These are phyloP conservation scores for Pocillopora damicornis DNA, from an alignment of 64 coral and sea anemone genomes.

Conservation along the genomic window DNA sequence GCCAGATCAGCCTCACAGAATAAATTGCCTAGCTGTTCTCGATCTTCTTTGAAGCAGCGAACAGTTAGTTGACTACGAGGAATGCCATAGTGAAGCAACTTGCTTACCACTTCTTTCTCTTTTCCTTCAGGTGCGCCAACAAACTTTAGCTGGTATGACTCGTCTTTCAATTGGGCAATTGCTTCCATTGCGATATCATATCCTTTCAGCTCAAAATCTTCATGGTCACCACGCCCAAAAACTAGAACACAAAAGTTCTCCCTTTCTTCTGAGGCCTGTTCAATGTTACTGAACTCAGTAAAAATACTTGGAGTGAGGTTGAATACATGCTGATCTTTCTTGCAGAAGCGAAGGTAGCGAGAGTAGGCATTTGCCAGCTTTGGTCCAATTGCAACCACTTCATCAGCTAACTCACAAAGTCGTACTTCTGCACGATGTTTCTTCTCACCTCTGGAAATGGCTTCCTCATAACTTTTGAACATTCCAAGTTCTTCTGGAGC, in stretches of 20 bases:
- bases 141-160: neutral
- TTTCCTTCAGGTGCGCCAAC: neutral
- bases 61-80: neutral
- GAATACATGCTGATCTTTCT: too few species aligned
- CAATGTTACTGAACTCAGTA: too few species aligned
- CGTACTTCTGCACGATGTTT: neutral
- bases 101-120: neutral
- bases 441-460: neutral
- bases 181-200: neutral
- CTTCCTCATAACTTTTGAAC: neutral
- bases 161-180: neutral
- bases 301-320: too few species aligned
- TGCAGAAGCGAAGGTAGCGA: neutral
- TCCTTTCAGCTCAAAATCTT: neutral
- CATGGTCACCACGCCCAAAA: neutral
- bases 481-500: constrained; percentile 3
- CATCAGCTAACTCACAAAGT: too few species aligned
- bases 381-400: too few species aligned
- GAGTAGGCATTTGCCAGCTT: too few species aligned
- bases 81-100: neutral
- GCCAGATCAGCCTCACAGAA: neutral
- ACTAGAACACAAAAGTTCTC: neutral
- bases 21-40: neutral
- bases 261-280: neutral
- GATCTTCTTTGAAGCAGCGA: neutral